Evolutionary conservation across 2,888 invertebrate genomes (phyloP).

Genomic region (Nephrotoma guestfalica): DNA sequence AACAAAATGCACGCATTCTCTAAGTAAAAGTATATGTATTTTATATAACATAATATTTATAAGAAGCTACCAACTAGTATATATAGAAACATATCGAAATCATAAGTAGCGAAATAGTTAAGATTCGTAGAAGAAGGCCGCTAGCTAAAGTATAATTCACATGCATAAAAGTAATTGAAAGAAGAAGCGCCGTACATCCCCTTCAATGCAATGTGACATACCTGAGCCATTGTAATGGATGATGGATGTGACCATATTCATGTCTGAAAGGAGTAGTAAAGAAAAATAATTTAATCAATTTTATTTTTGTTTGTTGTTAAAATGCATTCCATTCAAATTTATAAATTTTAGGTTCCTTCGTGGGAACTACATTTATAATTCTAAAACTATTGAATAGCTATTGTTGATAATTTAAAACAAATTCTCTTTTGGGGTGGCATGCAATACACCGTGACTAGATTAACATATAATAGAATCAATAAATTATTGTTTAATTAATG

Average conservation of each 20-base stretch:
- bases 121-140: neutral
- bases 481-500: no score
- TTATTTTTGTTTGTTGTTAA: neutral
- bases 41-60: neutral
- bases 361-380: neutral
- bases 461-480: no score
- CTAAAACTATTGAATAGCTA: neutral
- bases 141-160: neutral
- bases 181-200: neutral
- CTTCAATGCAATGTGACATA: neutral
- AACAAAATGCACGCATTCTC: neutral
- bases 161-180: neutral
- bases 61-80: neutral
- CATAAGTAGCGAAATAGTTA: neutral
- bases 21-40: neutral
- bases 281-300: neutral
- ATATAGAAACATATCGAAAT: neutral
- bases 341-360: neutral
- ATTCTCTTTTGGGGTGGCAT: no score
- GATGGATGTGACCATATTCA: neutral
- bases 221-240: neutral
- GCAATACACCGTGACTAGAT: no score
- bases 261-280: neutral
- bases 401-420: no score
- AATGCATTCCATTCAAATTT: neutral